Evolutionary conservation across 2,888 invertebrate genomes (phyloP), one percentile per base, ranked within the genome.

Genomic region (Seira sanloemensis): DNA sequence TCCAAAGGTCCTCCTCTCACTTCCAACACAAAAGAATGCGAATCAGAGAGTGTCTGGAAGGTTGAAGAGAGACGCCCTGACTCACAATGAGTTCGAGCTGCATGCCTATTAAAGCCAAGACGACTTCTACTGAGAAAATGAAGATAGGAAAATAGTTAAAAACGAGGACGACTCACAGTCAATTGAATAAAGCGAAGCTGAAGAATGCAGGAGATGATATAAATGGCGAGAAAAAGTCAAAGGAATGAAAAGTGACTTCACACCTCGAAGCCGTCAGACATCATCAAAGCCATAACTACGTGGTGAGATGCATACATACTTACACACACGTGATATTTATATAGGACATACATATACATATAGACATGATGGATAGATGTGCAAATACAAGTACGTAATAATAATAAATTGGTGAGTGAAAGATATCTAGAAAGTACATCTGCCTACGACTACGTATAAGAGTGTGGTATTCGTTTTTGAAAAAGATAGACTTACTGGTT

Each of bases 401-500:
- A 46, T 67, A 72, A 78, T 9, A n/a, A 81, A 84, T 46, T 84
- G 78, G 80, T 74, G 76, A 79, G 71, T 50, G 16, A 50, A 50
- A 7, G 5, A 12, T 7, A 37, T 37, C 5, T 4, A 37, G 37
- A 37, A 37, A 37, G 4, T 37, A 37, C 37, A n/a, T 37, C 37
- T 9, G 12, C 37, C 37, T 37, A 37, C n/a, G 37, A 37, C 37
- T 37, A 37, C 37, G 12, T 37, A 37, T 12, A 37, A 50, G 54
- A 46, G 26, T 69, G 16, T 76, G 23, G 21, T 62, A 21, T 78
- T 86, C 74, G 75, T 81, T 86, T 82, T n/a, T n/a, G n/a, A n/a
- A n/a, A n/a, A n/a, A 79, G 69, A 84, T 26, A 85, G 87, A 89
- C 89, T 89, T 89, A 89, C 89, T 89, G 88, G 87, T 86, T 89